Conservation (phyloP, 2,113 vertebrate genomes). For the Synodontis membranacea region DNA sequence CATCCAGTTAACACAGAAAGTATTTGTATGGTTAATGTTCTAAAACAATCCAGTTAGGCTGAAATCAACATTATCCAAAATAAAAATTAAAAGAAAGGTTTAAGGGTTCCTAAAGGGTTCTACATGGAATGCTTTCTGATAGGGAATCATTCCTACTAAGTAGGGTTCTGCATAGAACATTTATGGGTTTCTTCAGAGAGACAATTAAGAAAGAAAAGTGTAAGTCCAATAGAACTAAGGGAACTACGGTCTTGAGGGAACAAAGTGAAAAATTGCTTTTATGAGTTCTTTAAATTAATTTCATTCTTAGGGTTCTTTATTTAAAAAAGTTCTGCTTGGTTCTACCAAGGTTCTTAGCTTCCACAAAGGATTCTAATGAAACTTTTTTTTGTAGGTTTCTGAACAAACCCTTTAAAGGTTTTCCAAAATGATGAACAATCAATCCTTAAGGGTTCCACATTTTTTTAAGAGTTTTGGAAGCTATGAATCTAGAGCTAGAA, state of each 20-base stretch:
- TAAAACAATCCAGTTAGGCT: neutral
- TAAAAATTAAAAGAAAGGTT: neutral
- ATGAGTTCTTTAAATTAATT: neutral
- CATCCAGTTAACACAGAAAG: neutral
- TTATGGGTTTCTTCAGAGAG: neutral
- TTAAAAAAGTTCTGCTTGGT: neutral
- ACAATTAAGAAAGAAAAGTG: neutral
- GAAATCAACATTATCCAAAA: neutral
- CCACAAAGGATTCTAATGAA: neutral
- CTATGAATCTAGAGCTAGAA: no score
- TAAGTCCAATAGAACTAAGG: neutral
- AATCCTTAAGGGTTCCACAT: no score
- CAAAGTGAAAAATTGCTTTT: neutral
- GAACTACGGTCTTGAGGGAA: neutral
- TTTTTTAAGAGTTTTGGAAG: no score
- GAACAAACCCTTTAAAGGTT: neutral
- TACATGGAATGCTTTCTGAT: neutral
- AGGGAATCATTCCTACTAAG: neutral
- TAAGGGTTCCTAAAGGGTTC: neutral
- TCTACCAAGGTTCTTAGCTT: neutral
- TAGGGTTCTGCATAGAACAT: neutral
- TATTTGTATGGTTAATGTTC: neutral
- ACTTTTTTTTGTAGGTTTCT: neutral
- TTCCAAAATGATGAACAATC: neutral
- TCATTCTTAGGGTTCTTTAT: no score